Base-by-base conservation (phyloP, 2,113 vertebrate species). In the Cololabis saira region DNA sequence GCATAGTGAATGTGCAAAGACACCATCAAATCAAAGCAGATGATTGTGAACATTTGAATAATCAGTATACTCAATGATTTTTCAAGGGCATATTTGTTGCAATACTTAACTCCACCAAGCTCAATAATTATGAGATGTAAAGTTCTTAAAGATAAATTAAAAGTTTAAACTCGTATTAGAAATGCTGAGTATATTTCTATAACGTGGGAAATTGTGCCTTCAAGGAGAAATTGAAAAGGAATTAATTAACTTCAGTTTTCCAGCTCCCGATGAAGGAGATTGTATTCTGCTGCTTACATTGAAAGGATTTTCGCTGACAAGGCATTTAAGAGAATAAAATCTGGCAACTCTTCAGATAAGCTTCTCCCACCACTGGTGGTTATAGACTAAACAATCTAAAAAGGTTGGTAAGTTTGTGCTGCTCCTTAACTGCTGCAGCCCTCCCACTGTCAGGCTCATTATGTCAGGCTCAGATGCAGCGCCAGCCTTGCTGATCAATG, bases 1-100 rank as follows among this genome's bases (percentile, higher is more conserved):
- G 82, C 73, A 80, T 82, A 80, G 61, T 80, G 80, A 80, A 78
- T 71, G 67, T 61, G 72, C 78, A 78, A 42, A 76, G 51, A 72
- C 59, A 65, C 63, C 21, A 76, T 74, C 59, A 43, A 73, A 76
- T 76, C 61, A 79, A 61, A 80, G 52, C 40, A 51, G 63, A 73
- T 18, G 54, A 74, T 71, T 70, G 44, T 60, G 43, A 79, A 73
- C 51, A 75, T 79, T 60, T 68, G 53, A 76, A 69, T 67, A 45
- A 56, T 79, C 62, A 48, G 61, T 27, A 60, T 69, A 52, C 56
- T 71, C 7, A 3, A 13, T 45, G 53, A 61, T 64, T 72, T 85
- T 82, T 74, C 61, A 68, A 82, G 53, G 74, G 61, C 62, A 52
- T 24, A 64, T 63, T 45, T 67, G 40, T 58, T 27, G 47, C 44